Percentiles rank a stretch among this genome's conserved stretches.
These are phyloP conservation scores for Strix aluco DNA, from an alignment of 2,113 vertebrate species.

Conservation along the genomic window DNA sequence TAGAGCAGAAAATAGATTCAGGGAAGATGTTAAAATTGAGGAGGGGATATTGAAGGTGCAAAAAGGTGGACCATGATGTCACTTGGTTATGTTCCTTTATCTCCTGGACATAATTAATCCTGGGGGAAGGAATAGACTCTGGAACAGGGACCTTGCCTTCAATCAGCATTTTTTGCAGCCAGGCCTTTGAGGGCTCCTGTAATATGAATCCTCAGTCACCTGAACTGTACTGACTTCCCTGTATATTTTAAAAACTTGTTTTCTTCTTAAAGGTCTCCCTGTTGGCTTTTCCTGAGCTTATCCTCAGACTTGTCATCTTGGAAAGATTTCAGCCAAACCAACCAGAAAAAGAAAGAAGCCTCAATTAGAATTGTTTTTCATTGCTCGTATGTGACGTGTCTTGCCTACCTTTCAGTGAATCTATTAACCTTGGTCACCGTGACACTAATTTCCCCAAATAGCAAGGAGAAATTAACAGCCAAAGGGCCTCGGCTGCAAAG, in stretches of 20 bases:
- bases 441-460: not conserved
- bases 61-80: not conserved
- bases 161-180: not conserved
- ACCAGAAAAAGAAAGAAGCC: not conserved
- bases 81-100: not conserved
- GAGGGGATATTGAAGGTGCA: not conserved
- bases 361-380: not conserved
- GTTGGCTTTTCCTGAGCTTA: not conserved
- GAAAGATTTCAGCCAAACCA: not conserved
- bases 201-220: not conserved
- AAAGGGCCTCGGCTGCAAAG: not conserved
- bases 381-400: fast-evolving
- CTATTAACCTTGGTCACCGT: not conserved
- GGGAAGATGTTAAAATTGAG: not conserved
- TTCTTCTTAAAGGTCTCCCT: not conserved
- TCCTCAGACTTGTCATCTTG: not conserved
- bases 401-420: not conserved
- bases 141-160: not conserved
- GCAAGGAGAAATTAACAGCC: not conserved
- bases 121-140: not conserved
- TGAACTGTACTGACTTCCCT: not conserved
- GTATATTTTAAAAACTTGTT: not conserved
- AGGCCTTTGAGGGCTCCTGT: not conserved
- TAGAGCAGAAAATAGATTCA: not conserved
- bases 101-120: not conserved